Percentiles rank a stretch among this genome's conserved stretches.
Evolutionary conservation across 2,888 invertebrate genomes (phyloP).

Genomic region (Metellina segmentata): DNA sequence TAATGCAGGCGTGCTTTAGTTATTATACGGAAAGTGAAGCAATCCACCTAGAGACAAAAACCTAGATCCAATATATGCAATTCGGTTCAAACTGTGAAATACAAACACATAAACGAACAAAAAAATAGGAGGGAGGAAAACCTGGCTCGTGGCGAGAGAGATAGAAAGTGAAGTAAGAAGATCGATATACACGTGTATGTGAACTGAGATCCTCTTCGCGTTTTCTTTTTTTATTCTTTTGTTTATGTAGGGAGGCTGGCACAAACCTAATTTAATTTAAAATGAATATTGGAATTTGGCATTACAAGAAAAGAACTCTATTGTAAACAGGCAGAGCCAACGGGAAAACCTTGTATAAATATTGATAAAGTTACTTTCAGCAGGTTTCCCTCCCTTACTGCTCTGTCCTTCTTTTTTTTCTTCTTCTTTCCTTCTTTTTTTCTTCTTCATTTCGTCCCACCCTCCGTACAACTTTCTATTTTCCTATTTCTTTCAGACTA

Average conservation of each 20-base stretch:
- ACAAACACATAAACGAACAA: constrained; percentile 48
- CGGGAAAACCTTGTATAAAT: constrained; percentile 74
- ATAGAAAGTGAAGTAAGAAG: constrained; percentile 59
- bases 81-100: constrained; percentile 67
- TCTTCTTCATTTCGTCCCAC: background rate
- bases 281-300: constrained; percentile 75
- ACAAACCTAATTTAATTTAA: constrained; percentile 74
- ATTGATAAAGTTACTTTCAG: constrained; percentile 72
- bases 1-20: constrained; percentile 28
- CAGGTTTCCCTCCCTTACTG: background rate
- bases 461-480: constrained; percentile 37
- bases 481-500: constrained; percentile 29
- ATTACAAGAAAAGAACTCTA: constrained; percentile 63
- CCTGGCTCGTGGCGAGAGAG: constrained; percentile 25
- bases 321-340: constrained; percentile 70
- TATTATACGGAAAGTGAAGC: constrained; percentile 52
- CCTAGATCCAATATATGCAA: constrained; percentile 49
- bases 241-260: constrained; percentile 61
- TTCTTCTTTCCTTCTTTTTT: constrained; percentile 21
- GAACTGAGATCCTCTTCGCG: constrained; percentile 20
- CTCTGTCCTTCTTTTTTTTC: constrained; percentile 10
- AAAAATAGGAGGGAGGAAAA: background rate
- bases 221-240: constrained; percentile 42
- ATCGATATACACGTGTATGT: constrained; percentile 62
- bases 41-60: constrained; percentile 36